Evolutionary conservation across 1,140 invertebrate genomes (phyloP).

Genomic region (Pectinophora gossypiella): DNA sequence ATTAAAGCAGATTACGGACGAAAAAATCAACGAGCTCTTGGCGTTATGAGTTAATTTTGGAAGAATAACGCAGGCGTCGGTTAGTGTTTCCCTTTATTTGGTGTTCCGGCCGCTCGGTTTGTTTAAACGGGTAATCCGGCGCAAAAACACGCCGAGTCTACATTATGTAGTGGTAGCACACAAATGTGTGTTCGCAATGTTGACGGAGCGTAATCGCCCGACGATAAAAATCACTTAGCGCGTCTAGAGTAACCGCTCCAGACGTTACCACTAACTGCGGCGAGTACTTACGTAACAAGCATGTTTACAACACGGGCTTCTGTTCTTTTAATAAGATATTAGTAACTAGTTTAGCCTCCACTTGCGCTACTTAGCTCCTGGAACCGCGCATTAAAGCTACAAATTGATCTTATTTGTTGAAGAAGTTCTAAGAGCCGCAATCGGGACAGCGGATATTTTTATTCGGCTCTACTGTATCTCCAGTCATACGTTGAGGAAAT

Average conservation of each 20-base stretch:
- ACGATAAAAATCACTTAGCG: slow-evolving; percentile 58
- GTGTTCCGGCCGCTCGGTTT: slow-evolving; percentile 57
- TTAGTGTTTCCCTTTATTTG: slow-evolving; percentile 71
- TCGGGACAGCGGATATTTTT: neutral
- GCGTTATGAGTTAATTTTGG: slow-evolving; percentile 73
- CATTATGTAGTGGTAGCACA: slow-evolving; percentile 47
- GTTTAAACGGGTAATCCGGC: slow-evolving; percentile 67
- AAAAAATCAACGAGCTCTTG: slow-evolving; percentile 67
- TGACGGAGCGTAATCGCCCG: slow-evolving; percentile 42
- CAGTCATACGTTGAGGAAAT: slow-evolving; percentile 1
- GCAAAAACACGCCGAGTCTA: slow-evolving; percentile 54
- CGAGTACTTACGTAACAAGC: slow-evolving; percentile 24
- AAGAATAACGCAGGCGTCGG: slow-evolving; percentile 65
- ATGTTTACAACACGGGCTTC: slow-evolving; percentile 16
- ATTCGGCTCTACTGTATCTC: neutral
- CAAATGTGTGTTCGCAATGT: slow-evolving; percentile 48
- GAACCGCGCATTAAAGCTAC: neutral
- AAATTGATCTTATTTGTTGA: neutral
- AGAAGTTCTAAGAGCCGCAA: neutral
- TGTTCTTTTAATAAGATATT: slow-evolving; percentile 3
- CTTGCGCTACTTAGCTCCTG: neutral
- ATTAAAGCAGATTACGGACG: slow-evolving; percentile 67
- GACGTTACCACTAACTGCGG: slow-evolving; percentile 34
- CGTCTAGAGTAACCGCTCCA: slow-evolving; percentile 31
- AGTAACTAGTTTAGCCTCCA: neutral